Conservation (phyloP, 2,113 vertebrate genomes). For the Nesospiza acunhae region DNA sequence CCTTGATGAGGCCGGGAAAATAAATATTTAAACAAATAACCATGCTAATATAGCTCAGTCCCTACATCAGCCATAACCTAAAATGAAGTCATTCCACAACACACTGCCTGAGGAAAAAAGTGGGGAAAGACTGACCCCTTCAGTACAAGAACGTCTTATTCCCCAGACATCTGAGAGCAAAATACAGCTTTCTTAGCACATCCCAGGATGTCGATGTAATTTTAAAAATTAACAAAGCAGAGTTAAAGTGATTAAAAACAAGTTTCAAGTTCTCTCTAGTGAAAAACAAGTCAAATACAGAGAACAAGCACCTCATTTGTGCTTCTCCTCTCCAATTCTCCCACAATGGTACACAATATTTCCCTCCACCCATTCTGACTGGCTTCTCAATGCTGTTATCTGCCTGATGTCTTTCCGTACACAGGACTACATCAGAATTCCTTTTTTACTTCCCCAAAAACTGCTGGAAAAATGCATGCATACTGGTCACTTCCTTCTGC, state of each 20-base stretch:
- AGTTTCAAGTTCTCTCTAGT: not conserved
- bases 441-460: not conserved
- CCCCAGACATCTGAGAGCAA: not conserved
- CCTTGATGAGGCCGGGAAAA: not conserved
- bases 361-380: not conserved
- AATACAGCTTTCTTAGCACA: not conserved
- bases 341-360: not conserved
- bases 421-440: not conserved
- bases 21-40: constrained; percentile 28
- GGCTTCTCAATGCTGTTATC: not conserved
- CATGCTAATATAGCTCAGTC: not conserved
- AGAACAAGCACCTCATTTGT: not conserved
- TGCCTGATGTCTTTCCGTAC: not conserved
- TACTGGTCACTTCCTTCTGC: not conserved
- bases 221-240: not conserved
- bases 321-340: not conserved
- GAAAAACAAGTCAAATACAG: not conserved
- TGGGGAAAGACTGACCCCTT: constrained; percentile 47
- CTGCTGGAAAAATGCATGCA: not conserved
- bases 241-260: not conserved
- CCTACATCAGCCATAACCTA: not conserved
- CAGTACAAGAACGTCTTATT: not conserved
- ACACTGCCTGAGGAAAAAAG: not conserved
- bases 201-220: not conserved
- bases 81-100: not conserved